These are phyloP conservation scores for Parotia lawesii DNA, from an alignment of 2,113 vertebrate genomes.

Conservation along the genomic window DNA sequence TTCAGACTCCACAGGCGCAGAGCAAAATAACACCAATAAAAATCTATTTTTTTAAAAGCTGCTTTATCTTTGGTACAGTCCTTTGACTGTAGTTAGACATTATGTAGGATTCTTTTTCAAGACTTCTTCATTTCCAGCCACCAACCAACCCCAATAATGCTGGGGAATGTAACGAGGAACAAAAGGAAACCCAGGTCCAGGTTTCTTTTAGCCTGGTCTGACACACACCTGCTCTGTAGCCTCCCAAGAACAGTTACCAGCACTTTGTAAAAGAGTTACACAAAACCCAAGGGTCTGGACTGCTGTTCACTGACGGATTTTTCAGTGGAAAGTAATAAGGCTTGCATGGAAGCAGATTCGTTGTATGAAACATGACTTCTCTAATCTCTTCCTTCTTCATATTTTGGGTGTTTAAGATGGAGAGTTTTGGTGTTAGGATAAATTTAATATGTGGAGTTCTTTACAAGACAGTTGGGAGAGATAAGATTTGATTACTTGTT, in stretches of 20 bases:
- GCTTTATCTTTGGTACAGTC: neutral
- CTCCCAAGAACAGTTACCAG: neutral
- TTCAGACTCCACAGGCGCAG: neutral
- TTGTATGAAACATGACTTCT: neutral
- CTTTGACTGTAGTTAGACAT: neutral
- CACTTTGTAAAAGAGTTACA: neutral
- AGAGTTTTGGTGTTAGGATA: neutral
- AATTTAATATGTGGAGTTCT: neutral
- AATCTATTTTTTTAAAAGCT: neutral
- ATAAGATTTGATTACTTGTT: neutral
- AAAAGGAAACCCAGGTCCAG: neutral
- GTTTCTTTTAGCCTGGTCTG: neutral
- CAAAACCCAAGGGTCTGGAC: neutral
- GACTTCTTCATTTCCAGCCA: fast-evolving
- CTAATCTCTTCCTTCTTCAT: neutral
- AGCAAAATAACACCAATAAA: neutral
- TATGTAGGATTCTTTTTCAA: neutral
- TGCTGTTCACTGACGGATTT: neutral
- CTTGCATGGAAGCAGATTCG: neutral
- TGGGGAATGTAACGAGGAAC: fast-evolving
- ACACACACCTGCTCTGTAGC: neutral
- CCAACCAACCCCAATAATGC: fast-evolving
- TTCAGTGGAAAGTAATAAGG: neutral
- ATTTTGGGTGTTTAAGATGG: neutral
- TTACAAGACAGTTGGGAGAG: neutral